Base-by-base conservation (phyloP, 2,797 vertebrate species). In the Periophthalmus magnuspinnatus region DNA sequence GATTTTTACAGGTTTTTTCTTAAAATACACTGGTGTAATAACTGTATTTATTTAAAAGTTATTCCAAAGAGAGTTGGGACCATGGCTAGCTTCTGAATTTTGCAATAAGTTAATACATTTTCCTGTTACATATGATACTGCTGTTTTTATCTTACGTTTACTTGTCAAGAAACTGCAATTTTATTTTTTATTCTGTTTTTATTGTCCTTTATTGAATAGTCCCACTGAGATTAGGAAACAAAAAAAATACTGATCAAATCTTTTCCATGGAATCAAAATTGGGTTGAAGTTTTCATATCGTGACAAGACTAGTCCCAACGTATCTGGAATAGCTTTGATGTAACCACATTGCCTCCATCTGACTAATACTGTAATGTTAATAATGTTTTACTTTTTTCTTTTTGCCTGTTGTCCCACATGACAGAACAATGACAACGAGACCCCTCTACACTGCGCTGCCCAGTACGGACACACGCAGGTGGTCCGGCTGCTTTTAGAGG, bases 391-490 rank as follows among this genome's bases (percentile, higher is more conserved):
- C 33, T 59, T 5, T 34, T 59, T 24, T 32, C 7, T 33, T 3
- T 54, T 3, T 54, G 48, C 32, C 32, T 52, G 50, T 59, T 28
- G 10, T 17, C 21, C 38, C n/a, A 8, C 67, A 67, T 36, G 13
- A 66, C 92, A 99, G 98, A 99, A 99, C 92, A 97, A 98, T 0
- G 97, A 99, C 93, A 98, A 99, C 1, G 98, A 99, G 93, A 99
- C 98, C 0, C 95, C 98, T 2, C 92, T 99, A 85, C 98, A 99
- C 89, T 99, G 98, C 1, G 98, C 98, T 0, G 97, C 97, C 0
- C 97, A 99, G 92, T 98, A 99, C 0, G 98, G 98, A 78, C 97
- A 99, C 94, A 93, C 94, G 0, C 91, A 92, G 80, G 98, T 99
- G 89, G 98, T 99, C 82, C 95, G 93, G 80, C 93, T 98, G 64